Base-by-base conservation (phyloP, 2,113 vertebrate species). In the Vireo altiloquus region DNA sequence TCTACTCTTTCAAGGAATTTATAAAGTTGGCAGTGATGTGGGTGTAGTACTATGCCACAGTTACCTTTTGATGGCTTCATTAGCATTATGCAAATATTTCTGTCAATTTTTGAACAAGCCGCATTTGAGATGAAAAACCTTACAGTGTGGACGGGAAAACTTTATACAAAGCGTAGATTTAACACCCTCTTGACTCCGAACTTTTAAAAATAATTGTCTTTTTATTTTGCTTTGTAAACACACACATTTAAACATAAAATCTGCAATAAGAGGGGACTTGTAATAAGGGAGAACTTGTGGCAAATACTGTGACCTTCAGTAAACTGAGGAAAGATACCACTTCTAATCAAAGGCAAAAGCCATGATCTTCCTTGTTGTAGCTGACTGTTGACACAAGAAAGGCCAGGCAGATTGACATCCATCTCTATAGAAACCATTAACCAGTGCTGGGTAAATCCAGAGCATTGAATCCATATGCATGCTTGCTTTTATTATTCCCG, bases 301-400 rank as follows among this genome's bases (percentile, higher is more conserved):
- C 96, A 97, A 97, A 97, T 97, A 94, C 96, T 97, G 92, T 98
- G 98, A 98, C 98, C 98, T 98, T 98, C 98, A 98, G 97, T 98
- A 98, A 98, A 98, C 98, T 98, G 96, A 96, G 96, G 96, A 98
- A 97, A 97, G 98, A 97, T 97, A 98, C 97, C 96, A 98, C 97
- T 97, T 98, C 98, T 98, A 98, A 98, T 98, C 98, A 98, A 98
- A 98, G 98, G 97, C 97, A 97, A 98, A 98, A 98, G 97, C 98
- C 97, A 97, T 97, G 97, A 96, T 98, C 98, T 98, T 98, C 98
- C 98, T 95, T 97, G 97, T 98, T 98, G 97, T 97, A 98, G 97
- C 98, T 98, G 97, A 96, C 95, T 98, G 98, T 98, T 98, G 98
- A 98, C 98, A 98, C 96, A 98, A 98, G 98, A 98, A 98, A 98